A percentile compares a stretch with the other conserved stretches of the same genome.
phyloP scores from a whole-genome alignment of 2,797 vertebrate species.

The Gadopsis marmoratus region DNA sequence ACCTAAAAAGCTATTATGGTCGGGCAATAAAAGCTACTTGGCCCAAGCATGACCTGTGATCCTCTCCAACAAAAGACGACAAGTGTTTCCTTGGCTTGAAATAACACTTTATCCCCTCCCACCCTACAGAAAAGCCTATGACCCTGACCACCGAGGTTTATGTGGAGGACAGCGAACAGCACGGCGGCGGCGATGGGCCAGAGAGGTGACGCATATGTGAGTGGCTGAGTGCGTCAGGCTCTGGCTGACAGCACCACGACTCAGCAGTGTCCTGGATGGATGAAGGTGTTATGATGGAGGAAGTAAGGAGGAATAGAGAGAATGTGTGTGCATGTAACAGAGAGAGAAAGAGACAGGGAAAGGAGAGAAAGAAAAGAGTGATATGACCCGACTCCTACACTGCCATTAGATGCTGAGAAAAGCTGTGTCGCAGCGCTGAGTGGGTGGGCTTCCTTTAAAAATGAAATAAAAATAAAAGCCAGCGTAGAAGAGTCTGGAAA shows the following conservation, averaged over 20 bases:
- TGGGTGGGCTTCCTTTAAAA: constrained; percentile 72
- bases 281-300: constrained; percentile 81
- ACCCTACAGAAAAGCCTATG: constrained; percentile 47
- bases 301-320: constrained; percentile 61
- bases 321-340: constrained; percentile 36
- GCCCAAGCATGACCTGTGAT: constrained; percentile 25
- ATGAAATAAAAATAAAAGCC: constrained; percentile 58
- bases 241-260: constrained; percentile 73
- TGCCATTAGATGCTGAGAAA: constrained; percentile 68
- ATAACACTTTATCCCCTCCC: constrained; percentile 14
- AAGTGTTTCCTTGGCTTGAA: constrained; percentile 40
- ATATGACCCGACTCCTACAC: constrained; percentile 75
- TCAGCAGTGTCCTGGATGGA: constrained; percentile 81
- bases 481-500: constrained; percentile 60
- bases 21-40: background rate
- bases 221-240: constrained; percentile 78
- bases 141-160: constrained; percentile 53
- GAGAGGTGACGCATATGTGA: constrained; percentile 79
- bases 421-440: constrained; percentile 77
- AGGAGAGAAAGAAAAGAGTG: constrained; percentile 43
- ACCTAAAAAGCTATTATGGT: background rate
- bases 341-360: constrained; percentile 14
- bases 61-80: background rate
- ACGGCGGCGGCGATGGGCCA: constrained; percentile 65
- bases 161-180: constrained; percentile 72